Evolutionary conservation across 2,888 invertebrate genomes (phyloP), one percentile per base, ranked within the genome.

Genomic region (Laspeyria flexula): DNA sequence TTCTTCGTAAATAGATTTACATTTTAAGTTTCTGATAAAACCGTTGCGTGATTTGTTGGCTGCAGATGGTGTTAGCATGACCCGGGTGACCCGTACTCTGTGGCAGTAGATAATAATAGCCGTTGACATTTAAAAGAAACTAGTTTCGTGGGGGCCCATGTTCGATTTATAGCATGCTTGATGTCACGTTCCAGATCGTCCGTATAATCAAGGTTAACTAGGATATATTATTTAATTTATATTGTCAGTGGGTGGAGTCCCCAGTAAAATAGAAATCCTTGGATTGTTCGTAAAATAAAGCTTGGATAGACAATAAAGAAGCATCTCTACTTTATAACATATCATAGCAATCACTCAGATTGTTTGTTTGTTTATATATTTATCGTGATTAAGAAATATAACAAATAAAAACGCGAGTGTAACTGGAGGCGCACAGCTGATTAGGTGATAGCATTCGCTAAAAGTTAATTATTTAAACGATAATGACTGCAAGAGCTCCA

Each of bases 91-190:
- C 86, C 72, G 60, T 10, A 29, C 33, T 0, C 12, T 29, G 21
- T 18, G 25, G 3, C 6, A 37, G 75, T 88, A n/a, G n/a, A n/a
- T n/a, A 89, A 90, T 89, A 88, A 88, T 89, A 89, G 80, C 66
- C 51, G 85, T 83, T 90, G 88, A 86, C 86, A 91, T 90, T 90
- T 88, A 83, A 62, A 73, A 55, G 52, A 77, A 89, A 90, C 90
- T 83, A 77, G 90, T 90, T 89, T 77, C 60, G 44, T 58, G 68
- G 76, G 76, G 79, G 77, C 70, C 71, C 71, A 63, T 68, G 55
- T 74, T 75, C 58, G 52, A 75, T 76, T 69, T 70, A 71, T 63
- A 56, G 62, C 55, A 61, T 59, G 59, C 47, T 69, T 70, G 76
- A 77, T 73, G 60, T 67, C 77, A 73, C 62, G 71, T 79, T 74